Evolutionary conservation across 2,888 invertebrate species (phyloP).

Genomic region (Oscheius sp.): DNA sequence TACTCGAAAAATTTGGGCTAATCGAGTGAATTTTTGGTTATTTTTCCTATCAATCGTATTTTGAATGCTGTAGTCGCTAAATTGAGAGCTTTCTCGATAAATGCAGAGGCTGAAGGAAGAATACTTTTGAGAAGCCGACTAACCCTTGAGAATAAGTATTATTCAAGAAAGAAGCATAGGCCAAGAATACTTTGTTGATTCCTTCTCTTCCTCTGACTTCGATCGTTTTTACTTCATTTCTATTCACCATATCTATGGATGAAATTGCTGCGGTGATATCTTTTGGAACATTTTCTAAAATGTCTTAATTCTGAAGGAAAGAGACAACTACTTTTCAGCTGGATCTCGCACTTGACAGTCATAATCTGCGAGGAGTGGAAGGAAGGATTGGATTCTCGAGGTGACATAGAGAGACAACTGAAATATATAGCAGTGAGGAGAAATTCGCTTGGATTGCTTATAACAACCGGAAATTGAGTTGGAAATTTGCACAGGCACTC

Average conservation of each 20-base stretch:
- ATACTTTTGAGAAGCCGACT: too few species aligned
- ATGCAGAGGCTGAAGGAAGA: constrained; percentile 2
- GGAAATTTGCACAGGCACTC: too few species aligned
- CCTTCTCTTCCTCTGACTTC: neutral
- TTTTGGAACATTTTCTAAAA: neutral
- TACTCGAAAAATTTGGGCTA: neutral
- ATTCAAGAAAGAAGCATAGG: neutral
- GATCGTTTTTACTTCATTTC: neutral
- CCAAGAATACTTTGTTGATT: neutral
- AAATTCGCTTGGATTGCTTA: too few species aligned
- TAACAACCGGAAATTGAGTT: too few species aligned
- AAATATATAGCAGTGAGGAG: too few species aligned
- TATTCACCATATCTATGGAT: neutral
- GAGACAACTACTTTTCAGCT: too few species aligned
- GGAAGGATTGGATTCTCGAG: too few species aligned
- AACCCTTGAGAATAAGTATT: too few species aligned
- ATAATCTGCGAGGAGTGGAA: too few species aligned
- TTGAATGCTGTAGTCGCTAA: neutral
- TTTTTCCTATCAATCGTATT: neutral
- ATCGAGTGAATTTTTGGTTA: neutral
- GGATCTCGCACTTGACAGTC: too few species aligned
- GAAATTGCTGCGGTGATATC: neutral
- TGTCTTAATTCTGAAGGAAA: too few species aligned
- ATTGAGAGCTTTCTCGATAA: neutral
- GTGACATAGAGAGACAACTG: too few species aligned